Evolutionary conservation across 2,888 invertebrate species (phyloP).

Genomic region (Eledona agricola): DNA sequence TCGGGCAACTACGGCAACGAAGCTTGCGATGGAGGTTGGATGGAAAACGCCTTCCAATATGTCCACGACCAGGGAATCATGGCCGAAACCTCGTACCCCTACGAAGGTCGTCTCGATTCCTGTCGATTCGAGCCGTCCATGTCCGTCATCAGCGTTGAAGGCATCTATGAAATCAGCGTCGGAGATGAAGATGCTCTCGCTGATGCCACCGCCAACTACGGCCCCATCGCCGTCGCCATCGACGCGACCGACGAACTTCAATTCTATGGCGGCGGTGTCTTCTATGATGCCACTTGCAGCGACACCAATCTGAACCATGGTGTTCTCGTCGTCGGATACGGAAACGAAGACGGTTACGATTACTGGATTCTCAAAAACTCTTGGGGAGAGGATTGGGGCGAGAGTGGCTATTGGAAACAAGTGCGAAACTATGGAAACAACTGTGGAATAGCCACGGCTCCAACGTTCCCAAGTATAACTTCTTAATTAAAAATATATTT

Average conservation of each 20-base stretch:
- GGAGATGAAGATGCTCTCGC: slow-evolving; percentile 8
- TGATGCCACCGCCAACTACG: slow-evolving; percentile 10
- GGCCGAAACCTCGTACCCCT: slow-evolving; percentile 43
- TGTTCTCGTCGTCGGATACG: slow-evolving; percentile 26
- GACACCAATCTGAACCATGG: slow-evolving; percentile 19
- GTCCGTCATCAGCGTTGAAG: slow-evolving; percentile 58
- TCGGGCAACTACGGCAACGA: slow-evolving; percentile 9
- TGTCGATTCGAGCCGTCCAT: slow-evolving; percentile 16
- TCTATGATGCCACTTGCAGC: slow-evolving; percentile 12
- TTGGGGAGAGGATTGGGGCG: slow-evolving; percentile 24
- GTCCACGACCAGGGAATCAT: slow-evolving; percentile 40
- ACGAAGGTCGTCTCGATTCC: slow-evolving; percentile 29
- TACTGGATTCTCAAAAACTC: slow-evolving; percentile 28
- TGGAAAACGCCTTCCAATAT: slow-evolving; percentile 41
- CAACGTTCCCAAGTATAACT: too few relatives aligned
- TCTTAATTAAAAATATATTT: too few relatives aligned
- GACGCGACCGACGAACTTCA: slow-evolving; percentile 11
- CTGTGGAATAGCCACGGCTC: slow-evolving; percentile 23
- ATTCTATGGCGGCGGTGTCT: slow-evolving; percentile 20
- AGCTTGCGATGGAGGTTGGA: slow-evolving; percentile 31
- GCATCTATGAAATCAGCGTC: slow-evolving; percentile 69
- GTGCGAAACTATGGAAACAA: slow-evolving; percentile 12
- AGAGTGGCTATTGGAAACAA: slow-evolving; percentile 18
- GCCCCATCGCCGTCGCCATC: slow-evolving; percentile 23
- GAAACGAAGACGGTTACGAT: slow-evolving; percentile 10